Evolutionary conservation across 1,140 invertebrate species (phyloP).

Genomic region (Conus ventricosus): DNA sequence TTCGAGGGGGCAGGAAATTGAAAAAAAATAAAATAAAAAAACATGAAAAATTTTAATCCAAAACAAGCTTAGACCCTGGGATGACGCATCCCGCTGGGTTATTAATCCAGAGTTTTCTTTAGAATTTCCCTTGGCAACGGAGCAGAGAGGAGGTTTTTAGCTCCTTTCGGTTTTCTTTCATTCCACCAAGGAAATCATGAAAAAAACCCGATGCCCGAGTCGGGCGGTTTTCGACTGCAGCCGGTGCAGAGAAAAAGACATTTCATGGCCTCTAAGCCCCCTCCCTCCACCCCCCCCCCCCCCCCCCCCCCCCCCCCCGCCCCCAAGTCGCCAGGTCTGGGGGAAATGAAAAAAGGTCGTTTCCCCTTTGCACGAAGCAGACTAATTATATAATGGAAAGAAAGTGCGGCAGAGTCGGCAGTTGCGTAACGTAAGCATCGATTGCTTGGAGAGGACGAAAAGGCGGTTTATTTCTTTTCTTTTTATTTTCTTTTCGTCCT

Average conservation of each 20-base stretch:
- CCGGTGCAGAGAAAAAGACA: not conserved
- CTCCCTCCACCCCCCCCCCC: not conserved
- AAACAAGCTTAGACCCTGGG: not conserved
- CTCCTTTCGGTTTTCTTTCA: not conserved
- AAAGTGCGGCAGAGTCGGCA: not conserved
- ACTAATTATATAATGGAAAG: not conserved
- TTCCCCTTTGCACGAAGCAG: not conserved
- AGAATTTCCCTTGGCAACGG: not conserved
- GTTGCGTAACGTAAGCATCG: not conserved
- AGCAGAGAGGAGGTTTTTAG: not conserved
- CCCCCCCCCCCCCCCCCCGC: not conserved
- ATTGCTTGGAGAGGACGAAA: not conserved
- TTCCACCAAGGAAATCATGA: constrained; percentile 3
- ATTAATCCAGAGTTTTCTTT: constrained; percentile 1
- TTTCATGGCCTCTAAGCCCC: not conserved
- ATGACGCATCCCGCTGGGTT: not conserved
- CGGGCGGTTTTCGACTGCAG: not conserved
- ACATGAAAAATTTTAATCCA: not conserved
- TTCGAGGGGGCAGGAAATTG: too few relatives aligned
- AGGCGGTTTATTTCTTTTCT: too few relatives aligned
- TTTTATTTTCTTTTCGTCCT: too few relatives aligned
- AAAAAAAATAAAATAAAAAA: not conserved
- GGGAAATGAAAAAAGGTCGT: not conserved
- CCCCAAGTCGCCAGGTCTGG: not conserved
- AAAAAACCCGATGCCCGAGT: not conserved